Base-by-base conservation (phyloP, 1,140 invertebrate species). In the Pseudomyrmex cubaensis region DNA sequence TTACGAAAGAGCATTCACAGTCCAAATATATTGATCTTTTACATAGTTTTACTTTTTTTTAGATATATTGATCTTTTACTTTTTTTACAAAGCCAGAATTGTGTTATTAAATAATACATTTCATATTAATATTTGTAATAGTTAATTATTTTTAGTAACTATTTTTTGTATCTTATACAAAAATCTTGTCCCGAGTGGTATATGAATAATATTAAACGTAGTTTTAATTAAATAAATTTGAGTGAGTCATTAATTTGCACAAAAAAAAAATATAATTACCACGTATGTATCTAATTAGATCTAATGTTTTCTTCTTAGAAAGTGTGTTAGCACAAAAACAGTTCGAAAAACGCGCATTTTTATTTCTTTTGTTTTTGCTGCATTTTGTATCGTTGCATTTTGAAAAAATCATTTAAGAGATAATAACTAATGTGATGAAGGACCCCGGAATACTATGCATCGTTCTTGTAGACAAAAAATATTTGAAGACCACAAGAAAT, bases 401-500 rank as follows among this genome's bases (percentile, higher is more conserved):
- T 46, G 5, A 2, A 3, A 50, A 12, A 15, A 22, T 8, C 44
- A 50, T 50, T 75, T 35, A 35, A 35, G 35, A 35, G 44, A 61
- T 70, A 59, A 78, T 50, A 54, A 70, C 15, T 15, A 12, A 13
- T 22, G 10, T 4, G 5, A 25, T 17, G 8, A 80, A 80, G 22
- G 48, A 70, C 48, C 46, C 35, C 13, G 15, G 20, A 61, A 80
- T 69, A 12, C 12, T 35, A 64, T 67, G 20, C n/a, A 0, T 0
- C 10, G 17, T 69, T 77, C 4, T 69, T 59, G 52, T 10, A 10
- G 1, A 10, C 66, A 80, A 72, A 70, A 72, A 59, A 72, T 59
- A 67, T 35, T 12, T 8, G 0, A 8, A 9, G 20, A 70, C 9
- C 7, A 1, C 13, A 76, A 69, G 48, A 54, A 57, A 22, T 25